These are phyloP conservation scores for Pelvicachromis taeniatus DNA, from an alignment of 2,113 vertebrate genomes.

Conservation along the genomic window DNA sequence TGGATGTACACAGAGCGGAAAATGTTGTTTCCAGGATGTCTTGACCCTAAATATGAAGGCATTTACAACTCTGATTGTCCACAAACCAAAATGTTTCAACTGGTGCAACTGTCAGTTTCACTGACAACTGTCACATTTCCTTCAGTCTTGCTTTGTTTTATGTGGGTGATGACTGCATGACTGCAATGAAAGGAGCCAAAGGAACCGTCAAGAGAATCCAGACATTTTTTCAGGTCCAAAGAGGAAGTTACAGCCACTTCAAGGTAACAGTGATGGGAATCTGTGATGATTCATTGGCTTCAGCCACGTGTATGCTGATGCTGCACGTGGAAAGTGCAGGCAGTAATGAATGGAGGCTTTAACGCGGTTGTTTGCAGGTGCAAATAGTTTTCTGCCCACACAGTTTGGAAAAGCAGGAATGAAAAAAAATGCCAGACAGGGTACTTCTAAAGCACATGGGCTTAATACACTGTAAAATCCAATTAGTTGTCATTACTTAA, in stretches of 20 bases:
- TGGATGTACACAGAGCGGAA: no score
- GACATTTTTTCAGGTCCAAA: background rate
- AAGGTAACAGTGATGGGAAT: background rate
- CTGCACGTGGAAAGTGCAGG: fast-evolving
- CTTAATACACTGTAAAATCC: no score
- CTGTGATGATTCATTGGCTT: background rate
- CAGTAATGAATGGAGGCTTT: background rate
- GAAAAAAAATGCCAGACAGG: background rate
- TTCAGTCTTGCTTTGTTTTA: background rate
- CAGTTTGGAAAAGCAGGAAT: background rate
- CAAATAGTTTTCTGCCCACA: background rate
- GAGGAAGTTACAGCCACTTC: background rate
- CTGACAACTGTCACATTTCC: fast-evolving
- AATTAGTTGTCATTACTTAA: no score
- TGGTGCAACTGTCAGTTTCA: background rate
- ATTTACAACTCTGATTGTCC: background rate
- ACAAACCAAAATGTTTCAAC: fast-evolving
- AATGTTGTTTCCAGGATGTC: background rate
- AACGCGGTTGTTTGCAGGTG: background rate
- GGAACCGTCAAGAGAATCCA: fast-evolving
- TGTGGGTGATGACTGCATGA: background rate
- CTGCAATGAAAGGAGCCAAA: background rate
- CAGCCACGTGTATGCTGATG: fast-evolving
- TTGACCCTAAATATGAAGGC: background rate
- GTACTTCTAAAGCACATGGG: background rate